Conservation (phyloP, 2,888 invertebrate genomes). For the Limnephilus lunatus region DNA sequence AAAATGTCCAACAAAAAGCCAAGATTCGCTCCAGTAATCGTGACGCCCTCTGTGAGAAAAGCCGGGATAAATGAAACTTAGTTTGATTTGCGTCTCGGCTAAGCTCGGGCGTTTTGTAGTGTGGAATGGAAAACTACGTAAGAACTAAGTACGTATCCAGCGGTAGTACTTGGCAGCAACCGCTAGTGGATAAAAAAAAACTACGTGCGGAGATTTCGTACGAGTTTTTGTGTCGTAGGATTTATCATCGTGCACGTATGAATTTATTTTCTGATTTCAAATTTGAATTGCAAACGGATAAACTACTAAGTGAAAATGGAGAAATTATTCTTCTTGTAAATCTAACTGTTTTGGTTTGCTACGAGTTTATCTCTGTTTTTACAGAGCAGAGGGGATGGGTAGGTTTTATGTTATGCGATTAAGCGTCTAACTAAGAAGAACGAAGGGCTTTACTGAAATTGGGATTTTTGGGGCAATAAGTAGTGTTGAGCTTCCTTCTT, state of each 20-base stretch:
- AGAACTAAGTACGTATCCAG: not conserved
- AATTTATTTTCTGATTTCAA: not conserved
- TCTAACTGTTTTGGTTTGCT: not conserved
- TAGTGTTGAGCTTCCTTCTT: too few species aligned
- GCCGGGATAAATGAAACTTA: slow-evolving; percentile 25
- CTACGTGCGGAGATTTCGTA: not conserved
- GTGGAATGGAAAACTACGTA: not conserved
- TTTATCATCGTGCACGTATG: not conserved
- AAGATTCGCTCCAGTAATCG: slow-evolving; percentile 31
- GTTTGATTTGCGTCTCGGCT: slow-evolving; percentile 42
- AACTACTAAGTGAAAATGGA: not conserved
- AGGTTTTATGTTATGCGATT: not conserved
- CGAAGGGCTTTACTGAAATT: too few species aligned
- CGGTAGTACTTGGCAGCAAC: not conserved
- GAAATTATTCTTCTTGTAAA: not conserved
- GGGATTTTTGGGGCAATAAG: too few species aligned
- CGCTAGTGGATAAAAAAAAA: not conserved
- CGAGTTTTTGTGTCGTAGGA: not conserved
- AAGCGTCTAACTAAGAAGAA: too few species aligned
- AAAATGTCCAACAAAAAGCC: slow-evolving; percentile 28
- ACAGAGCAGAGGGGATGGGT: not conserved
- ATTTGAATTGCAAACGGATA: not conserved
- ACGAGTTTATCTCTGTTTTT: not conserved
- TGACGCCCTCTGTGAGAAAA: slow-evolving; percentile 14
- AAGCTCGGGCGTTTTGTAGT: not conserved